phyloP scores from a whole-genome alignment of 2,888 invertebrate species.

The Lamellibrachia columna region DNA sequence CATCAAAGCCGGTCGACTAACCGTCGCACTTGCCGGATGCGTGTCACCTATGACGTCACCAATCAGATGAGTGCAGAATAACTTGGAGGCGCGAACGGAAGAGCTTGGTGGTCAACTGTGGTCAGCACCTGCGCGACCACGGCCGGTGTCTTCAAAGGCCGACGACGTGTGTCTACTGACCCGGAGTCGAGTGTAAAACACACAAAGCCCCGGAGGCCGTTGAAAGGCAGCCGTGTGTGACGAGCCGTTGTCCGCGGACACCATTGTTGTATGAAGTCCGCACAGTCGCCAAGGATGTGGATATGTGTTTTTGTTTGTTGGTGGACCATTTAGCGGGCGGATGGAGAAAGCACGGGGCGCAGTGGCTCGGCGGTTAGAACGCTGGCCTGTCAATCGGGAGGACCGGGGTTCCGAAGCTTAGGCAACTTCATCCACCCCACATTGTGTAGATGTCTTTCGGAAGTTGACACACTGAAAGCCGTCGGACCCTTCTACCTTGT shows the following conservation, averaged over 20 bases:
- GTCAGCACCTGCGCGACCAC: neutral
- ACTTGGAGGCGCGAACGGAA: conserved; percentile 6
- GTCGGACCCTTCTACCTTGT: no score
- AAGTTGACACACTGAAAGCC: no score
- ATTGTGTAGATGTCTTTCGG: no score
- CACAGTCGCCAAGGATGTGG: neutral
- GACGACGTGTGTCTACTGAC: neutral
- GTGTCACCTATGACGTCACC: neutral
- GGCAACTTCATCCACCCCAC: no score
- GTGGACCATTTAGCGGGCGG: neutral
- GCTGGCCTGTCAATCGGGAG: no score
- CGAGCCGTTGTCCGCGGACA: neutral
- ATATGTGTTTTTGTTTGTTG: neutral
- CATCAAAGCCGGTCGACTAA: neutral
- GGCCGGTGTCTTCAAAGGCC: neutral
- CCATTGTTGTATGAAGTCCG: neutral
- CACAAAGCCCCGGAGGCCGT: neutral
- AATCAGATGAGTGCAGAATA: neutral
- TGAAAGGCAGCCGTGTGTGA: neutral
- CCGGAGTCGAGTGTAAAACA: neutral
- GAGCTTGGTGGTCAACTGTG: neutral
- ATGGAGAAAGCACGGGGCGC: neutral
- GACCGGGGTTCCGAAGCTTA: no score
- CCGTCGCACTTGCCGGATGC: neutral
- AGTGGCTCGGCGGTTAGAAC: neutral